Evolutionary conservation across 2,888 invertebrate genomes (phyloP).

Genomic region (Aquatica leii): DNA sequence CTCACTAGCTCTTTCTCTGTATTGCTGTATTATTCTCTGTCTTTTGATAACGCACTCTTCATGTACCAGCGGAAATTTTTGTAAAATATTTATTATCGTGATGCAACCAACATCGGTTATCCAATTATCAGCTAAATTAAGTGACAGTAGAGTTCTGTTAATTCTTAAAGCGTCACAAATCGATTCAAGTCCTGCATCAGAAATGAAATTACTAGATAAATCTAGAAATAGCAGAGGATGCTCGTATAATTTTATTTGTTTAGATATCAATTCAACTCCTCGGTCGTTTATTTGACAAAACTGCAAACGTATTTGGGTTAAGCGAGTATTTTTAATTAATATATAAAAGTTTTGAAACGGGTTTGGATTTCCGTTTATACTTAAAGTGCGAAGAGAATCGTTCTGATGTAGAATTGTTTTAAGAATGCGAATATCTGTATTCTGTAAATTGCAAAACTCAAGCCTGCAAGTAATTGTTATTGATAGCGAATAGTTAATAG

Average conservation of each 20-base stretch:
- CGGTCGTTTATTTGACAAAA: conserved; percentile 53
- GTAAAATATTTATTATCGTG: conserved; percentile 42
- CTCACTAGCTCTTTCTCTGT: conserved; percentile 17
- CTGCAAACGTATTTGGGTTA: conserved; percentile 51
- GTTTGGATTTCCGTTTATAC: conserved; percentile 56
- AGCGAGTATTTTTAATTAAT: conserved; percentile 45
- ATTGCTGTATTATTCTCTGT: conserved; percentile 35
- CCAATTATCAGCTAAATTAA: conserved; percentile 53
- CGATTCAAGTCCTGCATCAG: conserved; percentile 50
- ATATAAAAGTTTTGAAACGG: conserved; percentile 52
- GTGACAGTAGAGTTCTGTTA: conserved; percentile 48
- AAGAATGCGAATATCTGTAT: conserved; percentile 50
- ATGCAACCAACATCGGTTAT: conserved; percentile 48
- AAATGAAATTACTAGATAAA: conserved; percentile 56
- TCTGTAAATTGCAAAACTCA: conserved; percentile 51
- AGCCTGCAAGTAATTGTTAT: conserved; percentile 45
- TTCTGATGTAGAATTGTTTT: conserved; percentile 46
- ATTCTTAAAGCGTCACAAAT: conserved; percentile 53
- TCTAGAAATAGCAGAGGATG: conserved; percentile 52
- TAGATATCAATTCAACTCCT: conserved; percentile 48
- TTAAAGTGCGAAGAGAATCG: conserved; percentile 50
- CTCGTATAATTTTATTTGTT: conserved; percentile 43
- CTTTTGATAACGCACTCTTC: conserved; percentile 53
- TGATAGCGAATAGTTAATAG: neutral
- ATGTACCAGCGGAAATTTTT: conserved; percentile 50